These are phyloP conservation scores for Lithosia quadra DNA, from an alignment of 2,888 invertebrate genomes.

Conservation along the genomic window DNA sequence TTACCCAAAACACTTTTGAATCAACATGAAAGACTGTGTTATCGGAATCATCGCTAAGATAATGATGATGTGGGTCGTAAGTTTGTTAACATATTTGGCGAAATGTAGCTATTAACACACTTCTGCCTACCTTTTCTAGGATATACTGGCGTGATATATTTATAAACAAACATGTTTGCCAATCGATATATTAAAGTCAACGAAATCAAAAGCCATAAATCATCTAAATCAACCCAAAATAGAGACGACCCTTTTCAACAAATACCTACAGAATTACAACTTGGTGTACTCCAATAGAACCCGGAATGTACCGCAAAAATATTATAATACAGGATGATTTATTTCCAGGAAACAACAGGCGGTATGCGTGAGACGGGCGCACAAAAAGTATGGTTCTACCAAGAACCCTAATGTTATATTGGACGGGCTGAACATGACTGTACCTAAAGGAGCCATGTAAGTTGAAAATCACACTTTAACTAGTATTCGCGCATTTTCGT, in stretches of 20 bases:
- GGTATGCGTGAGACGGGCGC: slow-evolving; percentile 93
- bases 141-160: neutral
- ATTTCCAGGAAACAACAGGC: slow-evolving; percentile 90
- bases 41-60: no score
- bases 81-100: no score
- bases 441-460: slow-evolving; percentile 96
- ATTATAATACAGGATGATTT: slow-evolving; percentile 12
- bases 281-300: neutral
- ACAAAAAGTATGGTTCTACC: slow-evolving; percentile 93
- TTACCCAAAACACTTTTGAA: no score
- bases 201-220: neutral
- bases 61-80: no score
- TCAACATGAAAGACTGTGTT: no score
- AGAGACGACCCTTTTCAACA: neutral
- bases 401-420: slow-evolving; percentile 93
- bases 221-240: neutral
- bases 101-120: no score
- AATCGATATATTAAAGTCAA: neutral
- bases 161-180: no score
- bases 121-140: no score
- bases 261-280: slow-evolving; percentile 13
- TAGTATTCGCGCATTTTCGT: neutral
- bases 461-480: slow-evolving; percentile 64
- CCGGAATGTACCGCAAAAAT: neutral
- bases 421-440: slow-evolving; percentile 96